phyloP scores from a whole-genome alignment of 2,888 invertebrate genomes.

The Deroplatys truncata region DNA sequence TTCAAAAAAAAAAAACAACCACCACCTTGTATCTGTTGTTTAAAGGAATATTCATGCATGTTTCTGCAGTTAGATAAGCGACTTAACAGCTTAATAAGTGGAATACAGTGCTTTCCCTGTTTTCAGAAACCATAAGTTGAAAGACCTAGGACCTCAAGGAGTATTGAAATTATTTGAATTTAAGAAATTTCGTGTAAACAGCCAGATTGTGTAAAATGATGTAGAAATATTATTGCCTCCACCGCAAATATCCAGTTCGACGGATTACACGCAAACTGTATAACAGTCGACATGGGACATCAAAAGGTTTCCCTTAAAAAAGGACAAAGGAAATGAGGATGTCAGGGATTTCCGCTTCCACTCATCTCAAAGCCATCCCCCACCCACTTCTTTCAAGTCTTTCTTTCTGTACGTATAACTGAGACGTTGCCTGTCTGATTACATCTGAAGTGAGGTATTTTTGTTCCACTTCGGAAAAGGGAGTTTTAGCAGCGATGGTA shows the following conservation, averaged over 20 bases:
- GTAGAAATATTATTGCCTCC: too few species aligned
- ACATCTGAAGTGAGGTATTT: background rate
- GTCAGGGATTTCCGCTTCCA: background rate
- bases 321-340: background rate
- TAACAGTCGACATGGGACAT: background rate
- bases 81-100: too few species aligned
- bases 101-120: too few species aligned
- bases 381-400: background rate
- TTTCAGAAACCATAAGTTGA: too few species aligned
- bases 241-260: background rate
- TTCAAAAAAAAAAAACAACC: too few species aligned
- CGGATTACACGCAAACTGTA: background rate
- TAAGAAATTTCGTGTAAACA: too few species aligned
- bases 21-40: too few species aligned
- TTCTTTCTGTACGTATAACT: background rate
- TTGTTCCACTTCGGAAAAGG: background rate
- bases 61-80: too few species aligned
- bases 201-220: too few species aligned
- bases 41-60: too few species aligned
- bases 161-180: too few species aligned
- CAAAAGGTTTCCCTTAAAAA: background rate
- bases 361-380: background rate
- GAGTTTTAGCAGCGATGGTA: background rate
- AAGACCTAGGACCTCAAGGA: too few species aligned
- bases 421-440: background rate